These are phyloP conservation scores for Pinctada fucata DNA, from an alignment of 2,888 invertebrate genomes.

Conservation along the genomic window DNA sequence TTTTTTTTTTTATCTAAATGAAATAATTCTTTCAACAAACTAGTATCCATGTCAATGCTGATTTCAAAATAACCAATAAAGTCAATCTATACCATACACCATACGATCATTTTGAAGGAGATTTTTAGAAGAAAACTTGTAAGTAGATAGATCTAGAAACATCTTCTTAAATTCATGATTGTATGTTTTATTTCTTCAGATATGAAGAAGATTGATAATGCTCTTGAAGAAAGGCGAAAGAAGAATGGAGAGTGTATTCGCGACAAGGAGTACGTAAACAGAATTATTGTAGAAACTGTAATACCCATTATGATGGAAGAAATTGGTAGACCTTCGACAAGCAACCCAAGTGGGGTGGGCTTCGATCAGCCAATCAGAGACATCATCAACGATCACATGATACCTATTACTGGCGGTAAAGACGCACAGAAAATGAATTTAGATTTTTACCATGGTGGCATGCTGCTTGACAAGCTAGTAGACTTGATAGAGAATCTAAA, in stretches of 20 bases:
- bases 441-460: slow-evolving; percentile 19
- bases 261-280: slow-evolving; percentile 37
- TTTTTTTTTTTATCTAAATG: too few relatives aligned
- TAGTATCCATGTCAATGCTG: too few relatives aligned
- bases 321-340: slow-evolving; percentile 3
- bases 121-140: too few relatives aligned
- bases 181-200: slow-evolving; percentile 10
- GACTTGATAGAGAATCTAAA: slow-evolving; percentile 33
- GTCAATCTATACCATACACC: too few relatives aligned
- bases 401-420: slow-evolving; percentile 32
- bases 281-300: slow-evolving; percentile 31
- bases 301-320: slow-evolving; percentile 37
- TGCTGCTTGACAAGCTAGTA: slow-evolving; percentile 29
- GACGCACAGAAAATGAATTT: slow-evolving; percentile 21
- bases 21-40: too few relatives aligned
- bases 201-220: slow-evolving; percentile 34
- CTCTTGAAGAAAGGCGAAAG: slow-evolving; percentile 36
- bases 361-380: slow-evolving; percentile 33
- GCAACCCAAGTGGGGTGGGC: slow-evolving; percentile 17
- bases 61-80: too few relatives aligned
- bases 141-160: too few relatives aligned
- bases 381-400: slow-evolving; percentile 35
- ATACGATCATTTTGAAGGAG: too few relatives aligned
- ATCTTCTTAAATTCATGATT: too few relatives aligned
- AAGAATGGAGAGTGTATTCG: slow-evolving; percentile 32